These are phyloP conservation scores for Ptychadena robeensis DNA, from an alignment of 2,797 vertebrate genomes.

Conservation along the genomic window DNA sequence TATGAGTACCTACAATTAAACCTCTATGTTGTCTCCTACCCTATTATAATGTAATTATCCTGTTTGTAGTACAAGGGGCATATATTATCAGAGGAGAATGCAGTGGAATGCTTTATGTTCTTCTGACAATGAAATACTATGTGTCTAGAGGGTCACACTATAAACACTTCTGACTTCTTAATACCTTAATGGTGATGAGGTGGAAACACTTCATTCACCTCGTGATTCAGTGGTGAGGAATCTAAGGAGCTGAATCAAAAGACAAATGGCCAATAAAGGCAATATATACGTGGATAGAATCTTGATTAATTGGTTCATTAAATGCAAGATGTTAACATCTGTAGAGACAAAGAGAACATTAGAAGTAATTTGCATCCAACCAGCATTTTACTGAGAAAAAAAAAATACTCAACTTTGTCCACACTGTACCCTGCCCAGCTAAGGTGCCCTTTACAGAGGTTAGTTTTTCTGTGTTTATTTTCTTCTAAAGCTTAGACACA, in stretches of 20 bases:
- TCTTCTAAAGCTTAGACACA: background rate
- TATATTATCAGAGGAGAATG: constrained; percentile 10
- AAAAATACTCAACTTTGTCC: background rate
- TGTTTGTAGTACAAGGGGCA: constrained; percentile 32
- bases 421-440: background rate
- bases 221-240: background rate
- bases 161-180: background rate
- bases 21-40: constrained; percentile 38
- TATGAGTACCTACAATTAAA: constrained; percentile 46
- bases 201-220: background rate
- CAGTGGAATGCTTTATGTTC: background rate
- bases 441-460: background rate
- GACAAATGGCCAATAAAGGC: background rate
- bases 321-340: background rate
- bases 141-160: background rate
- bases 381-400: background rate
- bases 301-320: background rate
- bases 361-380: background rate
- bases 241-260: background rate
- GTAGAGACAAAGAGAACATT: background rate
- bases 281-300: background rate
- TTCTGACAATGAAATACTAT: constrained; percentile 22
- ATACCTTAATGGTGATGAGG: background rate
- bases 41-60: constrained; percentile 55
- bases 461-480: background rate